Evolutionary conservation across 2,797 vertebrate species (phyloP), one percentile per base, ranked within the genome.

Genomic region (Leptodactylus fallax): DNA sequence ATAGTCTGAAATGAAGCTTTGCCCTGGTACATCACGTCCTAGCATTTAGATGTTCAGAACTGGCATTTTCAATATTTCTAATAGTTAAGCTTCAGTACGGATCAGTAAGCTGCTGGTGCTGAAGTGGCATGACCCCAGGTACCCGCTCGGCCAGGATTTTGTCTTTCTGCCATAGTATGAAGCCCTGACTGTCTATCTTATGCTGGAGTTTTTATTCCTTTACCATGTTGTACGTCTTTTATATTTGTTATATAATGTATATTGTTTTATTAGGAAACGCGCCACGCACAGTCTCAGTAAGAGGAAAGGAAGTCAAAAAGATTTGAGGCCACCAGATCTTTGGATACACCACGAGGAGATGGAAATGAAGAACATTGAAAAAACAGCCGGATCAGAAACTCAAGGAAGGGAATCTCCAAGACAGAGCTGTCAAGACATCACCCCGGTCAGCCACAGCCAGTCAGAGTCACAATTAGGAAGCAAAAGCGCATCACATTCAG

Each of bases 301-400:
- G 87, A 94, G 98, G 87, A 98, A 98, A 83, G 97, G 97, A 87
- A 98, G 97, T 90, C 98, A 98, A 93, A 99, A 98, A 93, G 98
- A 99, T 91, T 93, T 99, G 76, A 93, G 97, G 7, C 98, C 98
- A 16, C 98, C 98, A 0, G 98, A 99, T 90, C 96, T 99, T 8
- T 99, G 98, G 98, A 99, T 99, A 87, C 98, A 99, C 87, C 98
- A 99, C 0, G 98, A 99, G 92, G 97, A 98, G 93, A 97, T 99
- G 97, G 98, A 98, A 92, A 97, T 99, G 95, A 99, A 99, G 92
- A 98, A 97, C 92, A 97, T 99, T 0, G 97, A 98, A 92, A 98
- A 99, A 85, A 95, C 95, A 0, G 25, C 93, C 0, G 92, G 92
- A 49, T 92, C 96, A 0, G 97, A 97, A 23, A 93, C 96, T 0